These are phyloP conservation scores for Tonatia bakeri DNA, from an alignment of 2,113 vertebrate species.

Conservation along the genomic window DNA sequence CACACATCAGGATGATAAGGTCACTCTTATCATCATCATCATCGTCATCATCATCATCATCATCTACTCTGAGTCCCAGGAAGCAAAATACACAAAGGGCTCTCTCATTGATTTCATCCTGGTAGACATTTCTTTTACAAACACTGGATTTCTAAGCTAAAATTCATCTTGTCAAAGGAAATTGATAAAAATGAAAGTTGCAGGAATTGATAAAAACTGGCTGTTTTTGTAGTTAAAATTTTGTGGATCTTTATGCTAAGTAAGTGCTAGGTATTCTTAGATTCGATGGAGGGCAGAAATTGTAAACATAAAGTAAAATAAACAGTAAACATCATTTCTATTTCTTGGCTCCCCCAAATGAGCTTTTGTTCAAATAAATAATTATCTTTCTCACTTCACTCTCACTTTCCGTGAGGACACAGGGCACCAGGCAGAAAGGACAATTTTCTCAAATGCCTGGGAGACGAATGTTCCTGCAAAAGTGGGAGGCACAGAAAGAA, in stretches of 20 bases:
- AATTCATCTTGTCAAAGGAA: neutral
- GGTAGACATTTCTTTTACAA: neutral
- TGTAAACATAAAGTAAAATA: neutral
- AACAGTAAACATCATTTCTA: neutral
- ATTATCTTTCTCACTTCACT: conserved; percentile 9
- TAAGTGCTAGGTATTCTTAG: neutral
- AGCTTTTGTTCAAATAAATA: conserved; percentile 7
- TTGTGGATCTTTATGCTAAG: neutral
- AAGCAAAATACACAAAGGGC: neutral
- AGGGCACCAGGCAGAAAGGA: neutral
- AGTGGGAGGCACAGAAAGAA: neutral
- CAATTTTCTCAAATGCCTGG: conserved; percentile 20
- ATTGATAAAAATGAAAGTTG: neutral
- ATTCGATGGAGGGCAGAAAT: neutral
- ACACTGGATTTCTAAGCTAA: neutral
- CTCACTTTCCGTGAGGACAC: conserved; percentile 15
- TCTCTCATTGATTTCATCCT: neutral
- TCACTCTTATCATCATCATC: neutral
- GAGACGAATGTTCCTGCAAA: conserved; percentile 48
- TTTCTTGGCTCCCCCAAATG: neutral
- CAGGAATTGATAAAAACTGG: neutral
- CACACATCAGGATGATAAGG: neutral
- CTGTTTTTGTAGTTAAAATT: neutral
- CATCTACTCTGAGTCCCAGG: neutral
- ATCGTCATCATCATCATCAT: neutral